phyloP scores from a whole-genome alignment of 2,888 invertebrate genomes.

The Hypsopygia costalis region DNA sequence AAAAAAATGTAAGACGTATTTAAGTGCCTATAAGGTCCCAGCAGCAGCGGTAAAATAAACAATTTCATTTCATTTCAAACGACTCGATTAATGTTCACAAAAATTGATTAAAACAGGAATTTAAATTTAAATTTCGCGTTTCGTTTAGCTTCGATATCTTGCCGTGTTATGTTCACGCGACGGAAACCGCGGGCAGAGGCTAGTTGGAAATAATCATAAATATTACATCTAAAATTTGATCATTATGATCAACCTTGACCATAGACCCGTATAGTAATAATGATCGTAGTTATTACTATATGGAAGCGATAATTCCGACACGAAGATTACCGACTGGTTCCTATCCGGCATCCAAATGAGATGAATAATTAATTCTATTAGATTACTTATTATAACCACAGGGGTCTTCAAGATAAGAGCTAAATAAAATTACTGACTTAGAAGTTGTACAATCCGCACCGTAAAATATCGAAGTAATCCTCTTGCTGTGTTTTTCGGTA shows the following conservation, averaged over 20 bases:
- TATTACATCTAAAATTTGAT: conserved; percentile 12
- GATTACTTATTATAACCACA: conserved; percentile 38
- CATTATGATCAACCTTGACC: conserved; percentile 37
- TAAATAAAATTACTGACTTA: conserved; percentile 21
- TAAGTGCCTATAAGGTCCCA: too few species aligned
- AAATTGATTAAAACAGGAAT: too few species aligned
- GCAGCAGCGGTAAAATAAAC: too few species aligned
- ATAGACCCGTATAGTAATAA: conserved; percentile 30
- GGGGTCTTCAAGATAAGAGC: conserved; percentile 30
- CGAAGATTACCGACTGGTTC: conserved; percentile 44
- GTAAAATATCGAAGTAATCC: too few species aligned
- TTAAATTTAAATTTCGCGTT: too few species aligned
- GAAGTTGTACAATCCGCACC: not conserved
- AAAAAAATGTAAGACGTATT: too few species aligned
- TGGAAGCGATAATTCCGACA: conserved; percentile 28
- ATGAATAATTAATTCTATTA: conserved; percentile 50
- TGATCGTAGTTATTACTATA: conserved; percentile 30
- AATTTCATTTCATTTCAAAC: too few species aligned
- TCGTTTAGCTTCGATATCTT: too few species aligned
- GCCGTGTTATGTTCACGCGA: too few species aligned
- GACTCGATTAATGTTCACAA: too few species aligned
- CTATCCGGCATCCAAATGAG: conserved; percentile 42
- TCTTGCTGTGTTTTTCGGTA: too few species aligned
- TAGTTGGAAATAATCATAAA: conserved; percentile 3
- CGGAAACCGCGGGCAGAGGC: too few species aligned